Base-by-base conservation (phyloP, 1,140 invertebrate genomes). In the Heliothis virescens region DNA sequence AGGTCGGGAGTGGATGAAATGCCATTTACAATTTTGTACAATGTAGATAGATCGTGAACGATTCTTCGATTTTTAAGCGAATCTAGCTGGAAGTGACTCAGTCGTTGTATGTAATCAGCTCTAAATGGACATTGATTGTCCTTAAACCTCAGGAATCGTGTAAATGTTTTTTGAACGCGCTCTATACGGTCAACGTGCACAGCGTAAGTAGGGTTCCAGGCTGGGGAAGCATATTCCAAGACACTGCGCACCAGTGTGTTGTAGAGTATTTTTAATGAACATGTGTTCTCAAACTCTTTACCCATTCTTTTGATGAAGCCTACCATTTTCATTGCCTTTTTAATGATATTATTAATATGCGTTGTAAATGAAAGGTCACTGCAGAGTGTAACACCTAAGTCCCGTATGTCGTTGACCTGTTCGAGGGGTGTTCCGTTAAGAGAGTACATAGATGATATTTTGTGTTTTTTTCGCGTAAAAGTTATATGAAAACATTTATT, bases 401-500 rank as follows among this genome's bases (percentile, higher is more conserved):
- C 52, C 4, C 53, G 13, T 34, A 59, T 47, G 7, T 41, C 11
- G 13, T 41, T 41, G 12, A 63, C 29, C 2, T 63, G 12, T 63
- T 63, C 11, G 4, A 63, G 26, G 3, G 15, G 11, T 1, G 29
- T 63, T n/a, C 60, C 29, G 29, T 63, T 63, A 15, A 63, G 26
- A 1, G 26, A 15, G 29, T 63, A 63, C 5, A 29, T 5, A n/a
- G 60, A 41, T n/a, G 13, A 4, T 63, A 63, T 63, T 15, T 12
- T 12, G 13, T 34, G 26, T 16, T 41, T 63, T 41, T 63, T 63
- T 4, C 34, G 15, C 12, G 62, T 65, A 21, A 48, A 50, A 48
- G n/a, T 67, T 50, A 67, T 67, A 18, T 63, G 60, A 41, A n/a
- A 63, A 47, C 63, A 67, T 67, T 67, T 67, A n/a, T 10, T 50